These are phyloP conservation scores for Hemicordylus capensis DNA, from an alignment of 2,113 vertebrate species.

Conservation along the genomic window DNA sequence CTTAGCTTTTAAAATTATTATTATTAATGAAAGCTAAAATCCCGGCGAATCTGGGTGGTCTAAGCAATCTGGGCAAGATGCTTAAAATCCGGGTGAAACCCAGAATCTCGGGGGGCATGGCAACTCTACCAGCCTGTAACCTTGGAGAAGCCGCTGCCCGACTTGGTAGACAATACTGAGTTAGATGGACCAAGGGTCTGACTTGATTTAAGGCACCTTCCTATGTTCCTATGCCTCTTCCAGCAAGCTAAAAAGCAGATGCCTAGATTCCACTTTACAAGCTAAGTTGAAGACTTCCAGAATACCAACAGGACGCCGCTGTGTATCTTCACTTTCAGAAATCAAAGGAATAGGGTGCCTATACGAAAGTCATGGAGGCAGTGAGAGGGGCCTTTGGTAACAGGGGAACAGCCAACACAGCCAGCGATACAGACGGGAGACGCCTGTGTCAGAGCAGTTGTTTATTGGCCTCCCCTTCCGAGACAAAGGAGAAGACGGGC, in stretches of 20 bases:
- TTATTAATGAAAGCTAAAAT: too few species aligned
- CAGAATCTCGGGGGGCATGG: too few species aligned
- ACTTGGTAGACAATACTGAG: too few species aligned
- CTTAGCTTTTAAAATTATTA: too few species aligned
- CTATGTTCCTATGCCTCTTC: too few species aligned
- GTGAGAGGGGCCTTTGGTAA: background rate
- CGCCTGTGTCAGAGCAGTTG: background rate
- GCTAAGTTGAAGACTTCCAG: background rate
- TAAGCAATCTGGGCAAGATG: too few species aligned
- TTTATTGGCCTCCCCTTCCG: constrained; percentile 11
- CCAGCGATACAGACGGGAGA: background rate
- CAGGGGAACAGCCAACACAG: background rate
- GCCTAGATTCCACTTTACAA: background rate
- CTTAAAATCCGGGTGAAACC: too few species aligned
- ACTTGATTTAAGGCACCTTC: too few species aligned
- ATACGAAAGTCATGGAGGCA: background rate
- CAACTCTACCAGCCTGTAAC: too few species aligned
- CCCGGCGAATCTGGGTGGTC: too few species aligned
- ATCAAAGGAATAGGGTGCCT: background rate
- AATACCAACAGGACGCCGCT: background rate
- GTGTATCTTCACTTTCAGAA: background rate
- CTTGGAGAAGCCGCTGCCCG: too few species aligned
- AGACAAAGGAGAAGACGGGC: background rate
- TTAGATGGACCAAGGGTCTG: too few species aligned
- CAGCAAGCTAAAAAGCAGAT: background rate